Percentiles rank a stretch among this genome's conserved stretches.
These are phyloP conservation scores for Capromys pilorides DNA, from an alignment of 2,797 vertebrate genomes.

Conservation along the genomic window DNA sequence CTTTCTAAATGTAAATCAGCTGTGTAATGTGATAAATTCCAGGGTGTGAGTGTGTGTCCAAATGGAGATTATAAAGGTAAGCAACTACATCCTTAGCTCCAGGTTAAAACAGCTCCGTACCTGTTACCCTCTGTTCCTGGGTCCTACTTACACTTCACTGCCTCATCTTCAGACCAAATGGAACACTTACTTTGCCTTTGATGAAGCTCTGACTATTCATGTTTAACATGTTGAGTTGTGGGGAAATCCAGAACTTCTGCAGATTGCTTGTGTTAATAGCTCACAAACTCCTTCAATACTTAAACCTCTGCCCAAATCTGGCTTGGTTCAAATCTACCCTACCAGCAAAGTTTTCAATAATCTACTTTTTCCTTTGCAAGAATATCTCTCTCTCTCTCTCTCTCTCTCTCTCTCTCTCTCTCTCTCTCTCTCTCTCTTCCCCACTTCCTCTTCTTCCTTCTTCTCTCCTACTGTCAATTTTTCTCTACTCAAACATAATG, in stretches of 20 bases:
- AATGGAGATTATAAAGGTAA: background rate
- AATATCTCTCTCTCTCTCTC: background rate
- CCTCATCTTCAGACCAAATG: background rate
- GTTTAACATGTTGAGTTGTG: background rate
- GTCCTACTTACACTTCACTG: background rate
- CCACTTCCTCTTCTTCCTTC: background rate
- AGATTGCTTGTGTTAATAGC: background rate
- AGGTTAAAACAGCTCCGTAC: background rate
- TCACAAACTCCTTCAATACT: background rate
- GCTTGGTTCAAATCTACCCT: background rate
- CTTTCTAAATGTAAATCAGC: background rate
- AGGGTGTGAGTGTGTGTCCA: background rate
- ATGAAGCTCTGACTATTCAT: background rate
- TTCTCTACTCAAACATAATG: background rate
- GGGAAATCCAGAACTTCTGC: slow-evolving; percentile 3
- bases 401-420: background rate
- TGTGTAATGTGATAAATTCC: background rate
- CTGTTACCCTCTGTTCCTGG: background rate
- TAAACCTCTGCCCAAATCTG: slow-evolving; percentile 7
- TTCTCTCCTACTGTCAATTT: background rate
- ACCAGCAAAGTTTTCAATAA: background rate
- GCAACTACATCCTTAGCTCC: background rate
- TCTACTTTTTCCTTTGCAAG: background rate
- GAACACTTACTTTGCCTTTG: background rate
- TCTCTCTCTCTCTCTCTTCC: background rate